Evolutionary conservation across 1,140 invertebrate genomes (phyloP).

Genomic region (Eupristina koningsbergeri): DNA sequence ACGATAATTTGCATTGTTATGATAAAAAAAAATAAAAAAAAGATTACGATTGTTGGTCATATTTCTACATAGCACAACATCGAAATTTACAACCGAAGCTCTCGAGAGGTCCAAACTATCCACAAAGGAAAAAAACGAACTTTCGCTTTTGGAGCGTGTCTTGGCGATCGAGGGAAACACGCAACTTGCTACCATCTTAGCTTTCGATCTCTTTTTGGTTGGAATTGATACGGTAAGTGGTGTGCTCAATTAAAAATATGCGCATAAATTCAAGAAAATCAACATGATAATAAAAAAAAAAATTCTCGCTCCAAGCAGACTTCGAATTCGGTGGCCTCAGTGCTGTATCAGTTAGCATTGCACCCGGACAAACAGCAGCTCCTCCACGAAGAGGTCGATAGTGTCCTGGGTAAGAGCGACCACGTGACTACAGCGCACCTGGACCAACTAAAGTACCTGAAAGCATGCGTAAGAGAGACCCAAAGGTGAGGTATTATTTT

Average conservation of each 20-base stretch:
- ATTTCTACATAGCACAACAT: slow-evolving; percentile 77
- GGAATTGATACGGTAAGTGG: slow-evolving; percentile 87
- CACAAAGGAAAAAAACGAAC: slow-evolving; percentile 70
- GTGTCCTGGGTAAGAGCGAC: slow-evolving; percentile 75
- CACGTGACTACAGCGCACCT: slow-evolving; percentile 78
- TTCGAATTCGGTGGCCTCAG: slow-evolving; percentile 83
- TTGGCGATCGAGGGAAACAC: slow-evolving; percentile 76
- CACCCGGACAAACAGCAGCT: slow-evolving; percentile 83
- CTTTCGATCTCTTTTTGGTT: slow-evolving; percentile 88
- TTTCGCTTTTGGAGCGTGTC: slow-evolving; percentile 79
- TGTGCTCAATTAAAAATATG: too few relatives aligned
- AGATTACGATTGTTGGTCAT: too few relatives aligned
- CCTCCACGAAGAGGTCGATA: slow-evolving; percentile 81
- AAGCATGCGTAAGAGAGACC: slow-evolving; percentile 92
- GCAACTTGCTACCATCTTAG: slow-evolving; percentile 83
- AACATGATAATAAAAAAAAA: neutral
- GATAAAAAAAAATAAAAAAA: too few relatives aligned
- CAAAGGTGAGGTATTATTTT: slow-evolving; percentile 76
- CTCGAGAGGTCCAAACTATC: slow-evolving; percentile 63
- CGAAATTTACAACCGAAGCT: slow-evolving; percentile 66
- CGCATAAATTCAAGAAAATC: too few relatives aligned
- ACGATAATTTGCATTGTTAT: too few relatives aligned
- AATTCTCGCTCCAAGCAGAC: slow-evolving; percentile 75
- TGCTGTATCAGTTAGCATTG: slow-evolving; percentile 85
- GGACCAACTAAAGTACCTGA: slow-evolving; percentile 84